Base-by-base conservation (phyloP, 2,113 vertebrate genomes). In the Thamnaconus septentrionalis region DNA sequence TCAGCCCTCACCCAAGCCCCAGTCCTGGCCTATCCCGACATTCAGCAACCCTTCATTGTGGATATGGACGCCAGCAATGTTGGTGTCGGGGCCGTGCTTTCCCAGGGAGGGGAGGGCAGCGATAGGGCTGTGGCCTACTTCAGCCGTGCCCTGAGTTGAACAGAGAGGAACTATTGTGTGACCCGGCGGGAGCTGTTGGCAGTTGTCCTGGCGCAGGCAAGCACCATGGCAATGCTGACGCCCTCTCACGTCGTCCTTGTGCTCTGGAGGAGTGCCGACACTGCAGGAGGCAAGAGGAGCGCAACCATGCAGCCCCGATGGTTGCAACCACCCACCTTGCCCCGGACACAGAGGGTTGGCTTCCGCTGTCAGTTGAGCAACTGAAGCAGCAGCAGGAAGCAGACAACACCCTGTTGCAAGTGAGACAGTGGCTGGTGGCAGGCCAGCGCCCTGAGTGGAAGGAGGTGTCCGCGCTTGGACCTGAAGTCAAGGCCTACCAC, bases 111-210 rank as follows among this genome's bases (percentile, higher is more conserved):
- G 2, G 18, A 31, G 18, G 18, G 18, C 18, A 31, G 18, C 18
- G 18, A 31, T 1, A 31, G 18, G 18, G 18, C 18, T 31, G 18
- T 31, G 18, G 18, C 18, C 18, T 31, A 31, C 18, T 31, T 31
- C 18, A 31, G 18, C 18, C 18, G 18, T 31, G 18, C 18, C 18
- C 18, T 31, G 5, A 60, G 41, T 54, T 0, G 8, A 3, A 0
- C 42, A n/a, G 48, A 56, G 45, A 55, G 7, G 8, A 60, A 46
- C 8, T 47, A 66, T 47, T 66, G 52, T 9, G 31, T 66, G 45
- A 73, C 64, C 3, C 6, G n/a, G 5, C 6, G 49, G 6, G 48
- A 53, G 12, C 12, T 73, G 48, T 41, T 62, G 8, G 48, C 53
- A 3, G 53, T 67, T 0, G 4, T 58, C 5, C n/a, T 31, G 18